Conservation (phyloP, 2,888 invertebrate genomes). For the Scaptomyza parva region DNA sequence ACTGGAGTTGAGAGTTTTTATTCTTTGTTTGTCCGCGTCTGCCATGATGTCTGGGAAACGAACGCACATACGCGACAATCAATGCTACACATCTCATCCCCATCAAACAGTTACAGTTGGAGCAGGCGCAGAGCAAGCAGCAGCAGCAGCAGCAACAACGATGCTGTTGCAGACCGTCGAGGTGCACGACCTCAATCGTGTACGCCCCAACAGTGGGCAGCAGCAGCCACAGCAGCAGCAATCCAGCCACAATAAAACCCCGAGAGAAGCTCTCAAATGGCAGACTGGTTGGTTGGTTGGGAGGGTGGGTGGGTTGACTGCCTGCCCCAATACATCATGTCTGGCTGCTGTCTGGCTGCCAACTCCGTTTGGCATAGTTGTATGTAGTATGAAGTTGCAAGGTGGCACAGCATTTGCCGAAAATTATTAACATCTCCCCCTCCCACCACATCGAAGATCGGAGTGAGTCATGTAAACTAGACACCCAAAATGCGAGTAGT, state of each 20-base stretch:
- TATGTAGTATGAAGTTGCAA: slow-evolving; percentile 21
- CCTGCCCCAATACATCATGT: slow-evolving; percentile 67
- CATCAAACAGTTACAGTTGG: slow-evolving; percentile 46
- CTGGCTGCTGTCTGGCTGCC: slow-evolving; percentile 73
- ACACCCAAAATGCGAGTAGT: slow-evolving; percentile 46
- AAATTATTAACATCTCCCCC: slow-evolving; percentile 47
- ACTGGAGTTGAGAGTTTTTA: too few relatives aligned
- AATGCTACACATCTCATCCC: not conserved
- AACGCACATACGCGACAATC: slow-evolving; percentile 59
- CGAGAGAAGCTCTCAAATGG: slow-evolving; percentile 14
- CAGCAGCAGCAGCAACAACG: slow-evolving; percentile 15
- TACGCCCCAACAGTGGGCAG: slow-evolving; percentile 39
- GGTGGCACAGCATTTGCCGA: slow-evolving; percentile 60
- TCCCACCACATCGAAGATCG: not conserved
- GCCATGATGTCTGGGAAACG: slow-evolving; percentile 71
- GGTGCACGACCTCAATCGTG: slow-evolving; percentile 84
- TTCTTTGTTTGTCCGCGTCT: slow-evolving; percentile 61
- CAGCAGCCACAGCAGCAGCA: slow-evolving; percentile 6
- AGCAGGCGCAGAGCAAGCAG: slow-evolving; percentile 69
- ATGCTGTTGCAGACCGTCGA: slow-evolving; percentile 40
- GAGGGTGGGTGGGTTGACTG: slow-evolving; percentile 18
- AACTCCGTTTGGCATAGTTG: slow-evolving; percentile 34
- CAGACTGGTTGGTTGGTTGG: not conserved
- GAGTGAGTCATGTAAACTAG: slow-evolving; percentile 52
- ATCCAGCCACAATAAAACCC: slow-evolving; percentile 12